Conservation (phyloP, 2,888 invertebrate genomes). For the Cephus runcator region DNA sequence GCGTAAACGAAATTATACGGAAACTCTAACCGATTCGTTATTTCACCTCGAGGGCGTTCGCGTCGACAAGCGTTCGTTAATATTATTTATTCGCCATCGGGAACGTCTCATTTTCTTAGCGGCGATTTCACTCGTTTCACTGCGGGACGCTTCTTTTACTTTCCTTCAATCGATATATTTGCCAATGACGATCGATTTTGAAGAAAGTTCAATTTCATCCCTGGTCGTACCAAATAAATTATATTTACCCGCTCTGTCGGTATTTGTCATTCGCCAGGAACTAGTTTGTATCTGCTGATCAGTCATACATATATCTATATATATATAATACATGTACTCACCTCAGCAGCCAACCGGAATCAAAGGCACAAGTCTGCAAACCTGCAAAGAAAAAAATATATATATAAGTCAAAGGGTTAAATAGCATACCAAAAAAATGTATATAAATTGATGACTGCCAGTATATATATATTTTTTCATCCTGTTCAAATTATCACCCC, state of each 20-base stretch:
- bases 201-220: background rate
- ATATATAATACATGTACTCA: too few species aligned
- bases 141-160: background rate
- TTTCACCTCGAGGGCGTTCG: background rate
- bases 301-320: too few species aligned
- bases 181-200: background rate
- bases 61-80: background rate
- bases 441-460: background rate
- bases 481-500: background rate
- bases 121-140: background rate
- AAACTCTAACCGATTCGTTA: conserved; percentile 1
- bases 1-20: conserved; percentile 3
- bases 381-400: background rate
- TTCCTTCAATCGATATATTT: background rate
- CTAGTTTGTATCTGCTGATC: background rate
- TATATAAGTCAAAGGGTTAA: background rate
- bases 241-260: background rate
- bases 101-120: background rate
- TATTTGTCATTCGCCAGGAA: background rate
- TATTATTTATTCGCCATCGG: background rate
- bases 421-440: background rate
- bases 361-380: background rate
- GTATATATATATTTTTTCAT: background rate
- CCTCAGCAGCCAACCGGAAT: background rate
- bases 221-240: background rate